phyloP scores from a whole-genome alignment of 2,113 vertebrate genomes.

The Typhlomys cinereus region DNA sequence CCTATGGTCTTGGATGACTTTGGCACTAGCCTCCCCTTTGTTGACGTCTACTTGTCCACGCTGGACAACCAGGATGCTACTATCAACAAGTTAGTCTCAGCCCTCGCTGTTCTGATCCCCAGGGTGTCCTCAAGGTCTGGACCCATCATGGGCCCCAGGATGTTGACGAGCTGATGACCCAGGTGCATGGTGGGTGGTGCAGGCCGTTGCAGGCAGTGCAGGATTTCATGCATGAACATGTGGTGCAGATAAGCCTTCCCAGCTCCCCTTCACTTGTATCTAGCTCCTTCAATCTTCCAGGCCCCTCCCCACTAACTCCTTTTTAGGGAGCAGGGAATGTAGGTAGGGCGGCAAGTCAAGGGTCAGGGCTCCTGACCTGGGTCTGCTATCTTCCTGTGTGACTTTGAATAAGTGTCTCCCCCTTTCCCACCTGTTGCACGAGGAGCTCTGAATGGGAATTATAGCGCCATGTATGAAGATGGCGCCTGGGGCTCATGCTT shows the following conservation, averaged over 20 bases:
- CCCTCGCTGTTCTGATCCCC: background rate
- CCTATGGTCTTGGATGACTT: constrained; percentile 70
- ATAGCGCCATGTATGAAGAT: background rate
- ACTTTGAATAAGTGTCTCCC: background rate
- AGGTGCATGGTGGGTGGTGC: background rate
- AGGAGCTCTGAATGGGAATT: background rate
- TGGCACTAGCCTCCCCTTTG: constrained; percentile 72
- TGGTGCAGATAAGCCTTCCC: background rate
- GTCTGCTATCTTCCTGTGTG: background rate
- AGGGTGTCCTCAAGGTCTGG: background rate
- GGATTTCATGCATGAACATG: background rate
- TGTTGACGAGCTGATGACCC: background rate
- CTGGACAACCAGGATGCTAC: constrained; percentile 75
- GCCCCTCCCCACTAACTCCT: background rate
- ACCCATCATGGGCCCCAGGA: background rate
- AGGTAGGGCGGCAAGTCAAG: background rate
- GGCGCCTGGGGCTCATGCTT: background rate
- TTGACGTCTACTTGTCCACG: constrained; percentile 62
- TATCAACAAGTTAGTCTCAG: constrained; percentile 57
- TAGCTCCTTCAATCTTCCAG: background rate
- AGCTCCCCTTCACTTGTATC: background rate
- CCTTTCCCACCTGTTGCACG: background rate
- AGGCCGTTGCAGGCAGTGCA: background rate
- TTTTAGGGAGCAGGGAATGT: background rate
- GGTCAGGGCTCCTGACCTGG: background rate